Percentiles rank a stretch among this genome's conserved stretches.
phyloP scores from a whole-genome alignment of 2,113 vertebrate genomes.

The Antennarius striatus region DNA sequence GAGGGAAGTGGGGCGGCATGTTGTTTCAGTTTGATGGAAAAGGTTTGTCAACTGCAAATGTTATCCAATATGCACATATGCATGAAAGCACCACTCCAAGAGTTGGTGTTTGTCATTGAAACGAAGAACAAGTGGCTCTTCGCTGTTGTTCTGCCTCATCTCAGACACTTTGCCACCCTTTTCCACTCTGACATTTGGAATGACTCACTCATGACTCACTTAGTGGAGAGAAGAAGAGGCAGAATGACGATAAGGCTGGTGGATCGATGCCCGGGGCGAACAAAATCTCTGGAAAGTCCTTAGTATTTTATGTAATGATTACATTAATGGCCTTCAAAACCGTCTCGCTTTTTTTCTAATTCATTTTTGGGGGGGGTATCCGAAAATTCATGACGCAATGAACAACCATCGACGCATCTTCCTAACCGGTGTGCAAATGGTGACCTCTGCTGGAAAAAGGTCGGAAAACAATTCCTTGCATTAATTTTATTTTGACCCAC shows the following conservation, averaged over 20 bases:
- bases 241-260: slow-evolving; percentile 20
- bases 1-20: not conserved
- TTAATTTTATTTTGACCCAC: slow-evolving; percentile 33
- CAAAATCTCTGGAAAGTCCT: slow-evolving; percentile 19
- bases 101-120: slow-evolving; percentile 25
- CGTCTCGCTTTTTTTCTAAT: slow-evolving; percentile 9
- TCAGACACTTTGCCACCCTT: slow-evolving; percentile 27
- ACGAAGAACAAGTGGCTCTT: slow-evolving; percentile 12
- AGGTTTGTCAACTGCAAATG: slow-evolving; percentile 8
- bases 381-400: slow-evolving; percentile 1
- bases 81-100: slow-evolving; percentile 21
- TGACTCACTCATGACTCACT: slow-evolving; percentile 41
- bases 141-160: slow-evolving; percentile 38
- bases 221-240: slow-evolving; percentile 25
- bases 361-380: slow-evolving; percentile 9
- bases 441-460: slow-evolving; percentile 68
- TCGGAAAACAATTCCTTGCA: slow-evolving; percentile 13
- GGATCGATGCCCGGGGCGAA: slow-evolving; percentile 8
- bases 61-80: not conserved
- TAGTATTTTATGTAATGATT: slow-evolving; percentile 24
- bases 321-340: slow-evolving; percentile 30
- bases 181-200: slow-evolving; percentile 59
- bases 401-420: slow-evolving; percentile 1
- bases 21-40: slow-evolving; percentile 18
- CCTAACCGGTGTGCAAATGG: slow-evolving; percentile 57